These are phyloP conservation scores for Trigoniulus corallinus DNA, from an alignment of 1,140 invertebrate genomes.

Conservation along the genomic window DNA sequence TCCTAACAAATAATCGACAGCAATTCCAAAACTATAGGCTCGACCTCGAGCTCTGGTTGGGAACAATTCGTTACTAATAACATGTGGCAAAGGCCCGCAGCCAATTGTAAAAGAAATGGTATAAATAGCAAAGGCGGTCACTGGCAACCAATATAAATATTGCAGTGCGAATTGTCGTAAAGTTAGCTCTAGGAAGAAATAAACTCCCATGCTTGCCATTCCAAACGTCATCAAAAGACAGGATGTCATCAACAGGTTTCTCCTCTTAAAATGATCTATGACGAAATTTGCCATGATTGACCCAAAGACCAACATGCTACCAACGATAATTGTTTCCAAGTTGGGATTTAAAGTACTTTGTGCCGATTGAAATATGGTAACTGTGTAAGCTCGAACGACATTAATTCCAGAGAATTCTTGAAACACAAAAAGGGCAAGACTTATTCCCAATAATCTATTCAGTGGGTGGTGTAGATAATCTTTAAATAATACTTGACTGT, in stretches of 20 bases:
- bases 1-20: no score
- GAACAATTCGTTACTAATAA: conserved; percentile 76
- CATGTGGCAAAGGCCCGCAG: conserved; percentile 80
- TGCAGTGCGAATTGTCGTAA: conserved; percentile 27
- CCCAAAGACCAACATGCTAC: conserved; percentile 70
- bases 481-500: conserved; percentile 31
- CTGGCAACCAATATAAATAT: conserved; percentile 53
- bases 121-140: conserved; percentile 64
- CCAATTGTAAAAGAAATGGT: conserved; percentile 79
- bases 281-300: conserved; percentile 66
- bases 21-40: no score
- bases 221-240: conserved; percentile 54
- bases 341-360: conserved; percentile 31
- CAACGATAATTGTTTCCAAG: conserved; percentile 46
- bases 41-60: conserved; percentile 61
- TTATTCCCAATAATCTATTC: conserved; percentile 53
- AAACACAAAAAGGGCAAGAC: conserved; percentile 69
- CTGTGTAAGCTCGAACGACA: conserved; percentile 83
- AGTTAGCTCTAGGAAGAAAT: conserved; percentile 47
- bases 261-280: conserved; percentile 67
- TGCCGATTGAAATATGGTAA: conserved; percentile 52
- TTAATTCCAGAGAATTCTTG: conserved; percentile 87
- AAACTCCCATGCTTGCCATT: conserved; percentile 47
- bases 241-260: conserved; percentile 67
- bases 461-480: conserved; percentile 50